Percentiles rank a stretch among this genome's conserved stretches.
These are phyloP conservation scores for Gambelia wislizenii DNA, from an alignment of 2,797 vertebrate species.

Conservation along the genomic window DNA sequence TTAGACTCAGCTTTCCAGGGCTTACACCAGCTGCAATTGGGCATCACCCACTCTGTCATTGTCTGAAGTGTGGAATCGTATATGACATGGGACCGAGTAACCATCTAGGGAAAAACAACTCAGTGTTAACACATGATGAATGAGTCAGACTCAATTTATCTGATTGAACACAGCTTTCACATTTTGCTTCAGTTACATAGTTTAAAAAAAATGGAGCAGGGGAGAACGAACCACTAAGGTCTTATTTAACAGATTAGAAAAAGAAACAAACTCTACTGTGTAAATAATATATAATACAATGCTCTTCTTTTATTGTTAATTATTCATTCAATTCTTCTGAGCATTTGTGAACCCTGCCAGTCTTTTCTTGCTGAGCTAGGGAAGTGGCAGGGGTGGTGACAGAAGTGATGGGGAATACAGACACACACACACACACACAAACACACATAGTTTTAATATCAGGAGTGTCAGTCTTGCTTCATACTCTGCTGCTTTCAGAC, in stretches of 20 bases:
- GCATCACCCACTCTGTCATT: background rate
- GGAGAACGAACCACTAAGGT: background rate
- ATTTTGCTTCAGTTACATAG: background rate
- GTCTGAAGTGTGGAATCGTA: background rate
- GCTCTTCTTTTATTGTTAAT: background rate
- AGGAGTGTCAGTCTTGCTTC: background rate
- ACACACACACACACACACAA: too few species aligned
- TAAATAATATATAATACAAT: background rate
- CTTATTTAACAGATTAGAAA: conserved; percentile 22
- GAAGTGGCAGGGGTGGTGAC: background rate
- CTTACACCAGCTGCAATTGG: background rate
- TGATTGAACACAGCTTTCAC: background rate
- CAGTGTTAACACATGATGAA: background rate
- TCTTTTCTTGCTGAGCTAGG: background rate
- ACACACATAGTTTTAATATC: background rate
- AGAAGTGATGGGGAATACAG: background rate
- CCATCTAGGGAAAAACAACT: background rate
- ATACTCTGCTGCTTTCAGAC: background rate
- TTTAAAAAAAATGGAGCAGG: background rate
- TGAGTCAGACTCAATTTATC: background rate
- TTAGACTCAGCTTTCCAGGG: background rate
- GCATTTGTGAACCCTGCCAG: background rate
- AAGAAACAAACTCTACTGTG: background rate
- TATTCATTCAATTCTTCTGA: background rate
- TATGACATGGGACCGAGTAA: background rate